A percentile compares a stretch with the other conserved stretches of the same genome.
Conservation (phyloP, 2,888 invertebrate genomes). For the Drosophila niveifrons region DNA sequence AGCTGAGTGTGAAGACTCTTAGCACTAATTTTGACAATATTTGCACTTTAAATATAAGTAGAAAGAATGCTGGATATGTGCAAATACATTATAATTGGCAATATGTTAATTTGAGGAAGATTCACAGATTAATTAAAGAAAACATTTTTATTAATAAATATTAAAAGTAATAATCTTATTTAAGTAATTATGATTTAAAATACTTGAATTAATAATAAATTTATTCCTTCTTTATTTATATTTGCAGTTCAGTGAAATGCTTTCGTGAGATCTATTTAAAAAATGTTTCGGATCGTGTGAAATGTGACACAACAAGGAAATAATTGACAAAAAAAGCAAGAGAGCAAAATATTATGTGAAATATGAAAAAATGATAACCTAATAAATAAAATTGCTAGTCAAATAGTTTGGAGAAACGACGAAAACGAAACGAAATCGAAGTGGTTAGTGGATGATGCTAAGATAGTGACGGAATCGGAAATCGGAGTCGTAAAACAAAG, state of each 20-base stretch:
- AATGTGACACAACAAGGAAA: constrained; percentile 33
- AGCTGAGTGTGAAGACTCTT: not conserved
- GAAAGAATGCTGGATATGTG: not conserved
- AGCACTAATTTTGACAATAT: constrained; percentile 3
- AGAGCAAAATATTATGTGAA: constrained; percentile 20
- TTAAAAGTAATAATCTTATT: no score
- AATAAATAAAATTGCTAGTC: constrained; percentile 70
- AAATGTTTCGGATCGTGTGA: constrained; percentile 31
- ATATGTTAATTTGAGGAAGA: no score
- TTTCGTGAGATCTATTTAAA: constrained; percentile 45
- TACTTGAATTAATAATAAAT: not conserved
- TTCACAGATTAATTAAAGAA: no score
- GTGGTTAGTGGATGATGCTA: not conserved
- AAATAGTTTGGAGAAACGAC: constrained; percentile 48
- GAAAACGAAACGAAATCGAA: constrained; percentile 5
- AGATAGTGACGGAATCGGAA: constrained; percentile 18
- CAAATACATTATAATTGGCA: not conserved
- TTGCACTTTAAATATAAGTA: not conserved
- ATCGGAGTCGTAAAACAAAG: constrained; percentile 18
- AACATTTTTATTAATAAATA: no score
- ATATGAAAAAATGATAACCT: constrained; percentile 66
- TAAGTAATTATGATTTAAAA: not conserved
- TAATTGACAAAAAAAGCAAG: constrained; percentile 29
- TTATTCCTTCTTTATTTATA: constrained; percentile 10
- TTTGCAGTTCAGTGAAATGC: constrained; percentile 53